Percentiles rank a stretch among this genome's conserved stretches.
phyloP scores from a whole-genome alignment of 2,888 invertebrate genomes.

The Endomychus coccineus region DNA sequence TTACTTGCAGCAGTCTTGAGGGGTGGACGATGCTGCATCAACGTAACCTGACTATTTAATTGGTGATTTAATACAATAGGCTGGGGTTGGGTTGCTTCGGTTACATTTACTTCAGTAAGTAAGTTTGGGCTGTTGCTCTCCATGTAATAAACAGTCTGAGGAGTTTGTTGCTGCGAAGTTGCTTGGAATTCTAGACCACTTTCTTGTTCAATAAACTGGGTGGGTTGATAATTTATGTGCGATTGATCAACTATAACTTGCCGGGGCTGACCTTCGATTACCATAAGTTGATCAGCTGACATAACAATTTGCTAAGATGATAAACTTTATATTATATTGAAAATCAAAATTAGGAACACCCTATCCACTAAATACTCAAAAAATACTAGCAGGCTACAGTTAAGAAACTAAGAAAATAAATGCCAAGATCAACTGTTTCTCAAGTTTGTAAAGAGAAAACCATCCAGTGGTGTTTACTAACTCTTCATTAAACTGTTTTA shows the following conservation, averaged over 20 bases:
- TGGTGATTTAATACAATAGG: slow-evolving; percentile 36
- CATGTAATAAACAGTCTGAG: slow-evolving; percentile 13
- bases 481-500: too few relatives aligned
- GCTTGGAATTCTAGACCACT: slow-evolving; percentile 1
- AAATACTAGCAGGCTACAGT: too few relatives aligned
- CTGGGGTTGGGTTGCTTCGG: slow-evolving; percentile 21
- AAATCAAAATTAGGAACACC: too few relatives aligned
- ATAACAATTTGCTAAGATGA: slow-evolving; percentile 30
- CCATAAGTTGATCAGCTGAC: slow-evolving; percentile 39
- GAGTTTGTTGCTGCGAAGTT: slow-evolving; percentile 4
- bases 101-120: slow-evolving; percentile 16
- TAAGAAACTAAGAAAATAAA: too few relatives aligned
- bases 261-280: slow-evolving; percentile 41
- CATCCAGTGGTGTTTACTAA: too few relatives aligned
- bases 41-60: slow-evolving; percentile 16
- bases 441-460: too few relatives aligned
- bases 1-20: too few relatives aligned
- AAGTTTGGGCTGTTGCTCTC: slow-evolving; percentile 10
- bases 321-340: too few relatives aligned
- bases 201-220: slow-evolving; percentile 14
- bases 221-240: slow-evolving; percentile 32
- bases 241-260: slow-evolving; percentile 41
- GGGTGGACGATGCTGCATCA: slow-evolving; percentile 8
- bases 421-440: too few relatives aligned
- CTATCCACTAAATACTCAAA: too few relatives aligned